Evolutionary conservation across 2,113 vertebrate genomes (phyloP).

Genomic region (Carassius carassius): DNA sequence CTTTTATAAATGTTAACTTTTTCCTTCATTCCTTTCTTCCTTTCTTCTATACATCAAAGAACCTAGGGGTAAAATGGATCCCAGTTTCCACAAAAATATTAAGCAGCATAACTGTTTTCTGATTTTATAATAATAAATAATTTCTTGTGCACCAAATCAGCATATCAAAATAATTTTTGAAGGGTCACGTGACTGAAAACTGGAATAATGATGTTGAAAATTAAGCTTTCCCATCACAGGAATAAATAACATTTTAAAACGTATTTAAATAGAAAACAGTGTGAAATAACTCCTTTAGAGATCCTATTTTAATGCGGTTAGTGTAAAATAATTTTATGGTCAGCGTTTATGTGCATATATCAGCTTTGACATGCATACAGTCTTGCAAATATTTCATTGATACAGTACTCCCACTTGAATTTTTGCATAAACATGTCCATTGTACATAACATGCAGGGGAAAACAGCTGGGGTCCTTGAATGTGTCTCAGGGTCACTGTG

Average conservation of each 20-base stretch:
- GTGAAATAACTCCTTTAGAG: background rate
- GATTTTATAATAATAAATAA: too few species aligned
- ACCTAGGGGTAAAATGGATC: too few species aligned
- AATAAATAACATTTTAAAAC: background rate
- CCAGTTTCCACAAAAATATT: too few species aligned
- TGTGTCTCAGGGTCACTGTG: background rate
- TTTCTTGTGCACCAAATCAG: too few species aligned
- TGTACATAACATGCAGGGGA: background rate
- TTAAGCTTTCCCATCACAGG: background rate
- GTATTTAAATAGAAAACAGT: background rate
- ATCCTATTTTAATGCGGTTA: background rate
- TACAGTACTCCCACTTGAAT: background rate
- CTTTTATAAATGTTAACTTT: background rate
- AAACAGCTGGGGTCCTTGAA: conserved; percentile 14
- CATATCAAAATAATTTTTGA: too few species aligned
- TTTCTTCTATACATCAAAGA: too few species aligned
- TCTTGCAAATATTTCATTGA: background rate
- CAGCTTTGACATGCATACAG: conserved; percentile 7
- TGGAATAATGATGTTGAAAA: background rate
- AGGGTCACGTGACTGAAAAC: too few species aligned
- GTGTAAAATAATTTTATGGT: conserved; percentile 3
- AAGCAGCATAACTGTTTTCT: too few species aligned
- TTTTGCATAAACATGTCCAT: background rate
- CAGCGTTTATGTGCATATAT: background rate
- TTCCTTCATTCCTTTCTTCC: background rate